A percentile compares a stretch with the other conserved stretches of the same genome.
phyloP scores from a whole-genome alignment of 2,888 invertebrate species.

The Monoplex corrugatus region DNA sequence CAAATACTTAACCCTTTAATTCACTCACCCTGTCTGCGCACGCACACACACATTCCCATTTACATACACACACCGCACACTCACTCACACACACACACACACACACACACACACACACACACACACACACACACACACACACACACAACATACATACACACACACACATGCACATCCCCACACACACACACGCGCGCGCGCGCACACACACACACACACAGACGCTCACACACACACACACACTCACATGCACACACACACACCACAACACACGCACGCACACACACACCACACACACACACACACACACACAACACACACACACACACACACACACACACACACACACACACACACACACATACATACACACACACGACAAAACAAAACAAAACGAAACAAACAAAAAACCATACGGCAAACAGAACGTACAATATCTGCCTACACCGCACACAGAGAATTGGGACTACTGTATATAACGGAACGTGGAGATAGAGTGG shows the following conservation, averaged over 20 bases:
- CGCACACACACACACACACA: not conserved
- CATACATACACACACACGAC: not conserved
- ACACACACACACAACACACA: not conserved
- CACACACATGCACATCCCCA: not conserved
- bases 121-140: not conserved
- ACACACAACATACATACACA: not conserved
- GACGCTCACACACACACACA: not conserved
- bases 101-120: slow-evolving; percentile 2
- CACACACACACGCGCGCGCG: not conserved
- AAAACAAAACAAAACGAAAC: no score
- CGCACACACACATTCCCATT: not conserved
- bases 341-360: not conserved
- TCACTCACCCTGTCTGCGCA: not conserved
- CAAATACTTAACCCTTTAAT: no score
- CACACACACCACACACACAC: not conserved
- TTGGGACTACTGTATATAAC: no score
- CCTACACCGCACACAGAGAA: no score
- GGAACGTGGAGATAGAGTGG: no score
- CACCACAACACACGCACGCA: not conserved
- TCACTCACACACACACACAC: slow-evolving; percentile 3
- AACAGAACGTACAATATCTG: no score
- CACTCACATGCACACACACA: not conserved
- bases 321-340: not conserved
- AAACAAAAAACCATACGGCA: no score
- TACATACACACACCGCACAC: not conserved